A percentile compares a stretch with the other conserved stretches of the same genome.
Evolutionary conservation across 2,888 invertebrate genomes (phyloP).

Genomic region (Oegoconia quadripuncta): DNA sequence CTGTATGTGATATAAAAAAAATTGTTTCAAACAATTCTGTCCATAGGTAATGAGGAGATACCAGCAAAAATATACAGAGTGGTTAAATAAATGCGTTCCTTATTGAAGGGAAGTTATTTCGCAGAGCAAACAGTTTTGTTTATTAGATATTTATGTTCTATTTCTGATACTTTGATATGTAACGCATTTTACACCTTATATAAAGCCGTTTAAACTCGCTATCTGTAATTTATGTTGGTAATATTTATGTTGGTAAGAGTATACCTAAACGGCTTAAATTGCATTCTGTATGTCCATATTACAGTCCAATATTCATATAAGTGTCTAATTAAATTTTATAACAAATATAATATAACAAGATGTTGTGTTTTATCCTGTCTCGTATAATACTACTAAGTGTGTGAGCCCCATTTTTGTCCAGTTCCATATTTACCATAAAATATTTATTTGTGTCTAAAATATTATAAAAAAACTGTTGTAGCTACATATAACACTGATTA

Average conservation of each 20-base stretch:
- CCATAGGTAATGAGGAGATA: slow-evolving; percentile 42
- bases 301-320: slow-evolving; percentile 6
- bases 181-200: too few relatives aligned
- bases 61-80: too few relatives aligned
- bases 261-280: slow-evolving; percentile 29
- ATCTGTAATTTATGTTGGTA: slow-evolving; percentile 4
- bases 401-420: not conserved
- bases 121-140: too few relatives aligned
- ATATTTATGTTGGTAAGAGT: too few relatives aligned
- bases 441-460: slow-evolving; percentile 1
- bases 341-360: slow-evolving; percentile 8
- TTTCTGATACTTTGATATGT: too few relatives aligned
- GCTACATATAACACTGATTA: not conserved
- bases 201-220: too few relatives aligned
- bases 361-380: slow-evolving; percentile 8
- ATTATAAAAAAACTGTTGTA: slow-evolving; percentile 3
- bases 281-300: slow-evolving; percentile 19
- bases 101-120: too few relatives aligned
- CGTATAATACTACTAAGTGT: not conserved
- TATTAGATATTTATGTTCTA: too few relatives aligned
- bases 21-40: slow-evolving; percentile 62
- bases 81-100: too few relatives aligned
- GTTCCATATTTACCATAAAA: not conserved
- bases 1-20: slow-evolving; percentile 57
- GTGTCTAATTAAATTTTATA: slow-evolving; percentile 11